Percentiles rank a stretch among this genome's conserved stretches.
Evolutionary conservation across 2,888 invertebrate genomes (phyloP).

Genomic region (Sarcophaga caerulescens): DNA sequence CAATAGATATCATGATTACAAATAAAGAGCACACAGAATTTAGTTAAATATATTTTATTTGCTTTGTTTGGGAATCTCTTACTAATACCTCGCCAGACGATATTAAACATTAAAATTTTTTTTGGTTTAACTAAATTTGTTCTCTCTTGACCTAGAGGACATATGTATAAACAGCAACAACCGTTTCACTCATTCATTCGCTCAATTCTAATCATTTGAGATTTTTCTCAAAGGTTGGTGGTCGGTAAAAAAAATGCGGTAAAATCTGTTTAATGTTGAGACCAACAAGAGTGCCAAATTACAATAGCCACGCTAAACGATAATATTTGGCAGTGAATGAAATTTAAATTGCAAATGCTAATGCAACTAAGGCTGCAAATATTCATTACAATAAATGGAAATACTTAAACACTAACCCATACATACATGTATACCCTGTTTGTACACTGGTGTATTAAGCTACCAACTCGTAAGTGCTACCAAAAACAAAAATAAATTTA

Average conservation of each 20-base stretch:
- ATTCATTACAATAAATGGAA: constrained; percentile 14
- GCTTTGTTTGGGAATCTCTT: neutral
- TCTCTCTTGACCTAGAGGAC: constrained; percentile 59
- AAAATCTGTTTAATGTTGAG: constrained; percentile 23
- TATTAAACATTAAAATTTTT: constrained; percentile 2
- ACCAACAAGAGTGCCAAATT: neutral
- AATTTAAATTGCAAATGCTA: constrained; percentile 34
- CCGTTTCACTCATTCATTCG: neutral
- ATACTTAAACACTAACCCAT: constrained; percentile 10
- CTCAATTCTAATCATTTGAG: no score
- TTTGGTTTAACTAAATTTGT: neutral
- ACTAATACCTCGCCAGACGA: neutral
- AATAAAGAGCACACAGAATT: no score
- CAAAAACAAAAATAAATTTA: constrained; percentile 2
- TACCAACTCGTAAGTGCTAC: neutral
- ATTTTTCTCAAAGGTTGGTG: constrained; percentile 41
- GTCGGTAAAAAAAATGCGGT: constrained; percentile 51
- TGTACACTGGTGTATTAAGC: neutral
- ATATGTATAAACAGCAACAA: no score
- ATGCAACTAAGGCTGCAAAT: neutral
- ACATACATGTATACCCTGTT: neutral
- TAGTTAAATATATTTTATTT: no score
- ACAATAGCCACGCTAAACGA: neutral
- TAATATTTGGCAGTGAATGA: neutral
- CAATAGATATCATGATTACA: no score